Evolutionary conservation across 2,113 vertebrate species (phyloP).

Genomic region (Redunca redunca): DNA sequence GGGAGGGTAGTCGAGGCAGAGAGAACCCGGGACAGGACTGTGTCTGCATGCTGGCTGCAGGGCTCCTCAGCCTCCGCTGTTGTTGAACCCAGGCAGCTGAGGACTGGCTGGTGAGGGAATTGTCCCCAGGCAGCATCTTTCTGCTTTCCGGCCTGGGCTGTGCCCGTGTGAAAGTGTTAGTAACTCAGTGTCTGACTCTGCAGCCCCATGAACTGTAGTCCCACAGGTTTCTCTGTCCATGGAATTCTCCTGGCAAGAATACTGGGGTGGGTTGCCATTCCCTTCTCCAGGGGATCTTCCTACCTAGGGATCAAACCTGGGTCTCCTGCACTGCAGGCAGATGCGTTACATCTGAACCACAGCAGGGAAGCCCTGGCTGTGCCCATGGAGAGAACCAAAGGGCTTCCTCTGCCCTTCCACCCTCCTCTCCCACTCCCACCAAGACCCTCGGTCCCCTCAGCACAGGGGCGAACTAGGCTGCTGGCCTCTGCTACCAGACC

Average conservation of each 20-base stretch:
- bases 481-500: neutral
- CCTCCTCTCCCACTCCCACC: too few relatives aligned
- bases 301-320: neutral
- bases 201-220: neutral
- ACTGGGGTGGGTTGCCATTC: neutral
- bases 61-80: neutral
- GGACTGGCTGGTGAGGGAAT: neutral
- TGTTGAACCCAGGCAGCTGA: fast-evolving
- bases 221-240: neutral
- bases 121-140: neutral
- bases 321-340: neutral
- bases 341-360: neutral
- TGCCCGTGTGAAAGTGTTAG: neutral
- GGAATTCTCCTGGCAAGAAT: neutral
- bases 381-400: neutral
- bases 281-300: neutral
- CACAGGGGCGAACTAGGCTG: neutral
- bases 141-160: neutral
- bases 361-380: neutral
- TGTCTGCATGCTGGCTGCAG: neutral
- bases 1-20: neutral
- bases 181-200: neutral
- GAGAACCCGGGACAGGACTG: neutral
- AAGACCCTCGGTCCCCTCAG: neutral
- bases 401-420: neutral